phyloP scores from a whole-genome alignment of 2,888 invertebrate genomes.

The Physocephala rufipes region DNA sequence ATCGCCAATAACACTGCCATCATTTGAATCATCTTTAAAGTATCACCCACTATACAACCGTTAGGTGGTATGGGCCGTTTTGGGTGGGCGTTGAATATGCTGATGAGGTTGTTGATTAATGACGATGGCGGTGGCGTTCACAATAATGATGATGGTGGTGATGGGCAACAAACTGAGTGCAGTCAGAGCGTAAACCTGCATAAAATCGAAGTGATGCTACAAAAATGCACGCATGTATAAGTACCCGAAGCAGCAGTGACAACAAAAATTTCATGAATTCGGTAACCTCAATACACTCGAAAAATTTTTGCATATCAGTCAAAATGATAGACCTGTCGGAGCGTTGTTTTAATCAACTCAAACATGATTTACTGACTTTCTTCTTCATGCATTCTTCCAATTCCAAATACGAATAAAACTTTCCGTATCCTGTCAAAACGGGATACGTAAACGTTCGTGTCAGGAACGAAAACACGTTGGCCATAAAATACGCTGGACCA shows the following conservation, averaged over 20 bases:
- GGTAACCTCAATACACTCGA: too few relatives aligned
- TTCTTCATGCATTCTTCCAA: too few relatives aligned
- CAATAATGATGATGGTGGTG: conserved; percentile 8
- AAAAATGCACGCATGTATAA: background rate
- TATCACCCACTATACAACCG: background rate
- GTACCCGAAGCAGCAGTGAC: background rate
- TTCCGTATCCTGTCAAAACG: too few relatives aligned
- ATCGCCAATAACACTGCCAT: background rate
- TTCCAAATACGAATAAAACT: too few relatives aligned
- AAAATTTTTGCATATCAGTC: too few relatives aligned
- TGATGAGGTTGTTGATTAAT: background rate
- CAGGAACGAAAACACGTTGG: too few relatives aligned
- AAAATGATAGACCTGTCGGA: too few relatives aligned
- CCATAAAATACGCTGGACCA: too few relatives aligned
- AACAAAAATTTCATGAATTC: background rate
- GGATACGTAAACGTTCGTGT: too few relatives aligned
- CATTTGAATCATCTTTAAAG: background rate
- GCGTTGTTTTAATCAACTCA: too few relatives aligned
- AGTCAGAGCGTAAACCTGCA: background rate
- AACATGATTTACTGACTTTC: too few relatives aligned
- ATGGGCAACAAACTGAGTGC: too few relatives aligned
- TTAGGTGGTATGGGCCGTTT: background rate
- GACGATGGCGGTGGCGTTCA: conserved; percentile 11
- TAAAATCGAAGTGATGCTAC: background rate
- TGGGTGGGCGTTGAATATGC: background rate